Conservation (phyloP, 2,797 vertebrate genomes). For the Buphagus erythrorhynchus region DNA sequence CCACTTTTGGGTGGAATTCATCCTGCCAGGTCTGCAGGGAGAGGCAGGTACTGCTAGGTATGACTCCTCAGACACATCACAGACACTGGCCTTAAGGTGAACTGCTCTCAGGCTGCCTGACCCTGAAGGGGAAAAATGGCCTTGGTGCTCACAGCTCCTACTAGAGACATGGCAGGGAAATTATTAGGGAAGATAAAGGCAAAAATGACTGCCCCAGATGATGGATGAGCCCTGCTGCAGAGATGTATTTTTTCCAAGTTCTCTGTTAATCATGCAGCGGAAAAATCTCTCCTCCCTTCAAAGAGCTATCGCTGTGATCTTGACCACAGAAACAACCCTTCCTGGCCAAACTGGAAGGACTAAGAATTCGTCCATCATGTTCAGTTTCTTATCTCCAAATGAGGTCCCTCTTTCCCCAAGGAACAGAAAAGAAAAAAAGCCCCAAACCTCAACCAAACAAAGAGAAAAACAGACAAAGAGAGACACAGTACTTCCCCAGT, state of each 20-base stretch:
- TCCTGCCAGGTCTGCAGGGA: not conserved
- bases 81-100: not conserved
- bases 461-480: not conserved
- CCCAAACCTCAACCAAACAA: not conserved
- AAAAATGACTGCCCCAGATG: not conserved
- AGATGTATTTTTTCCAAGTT: not conserved
- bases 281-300: not conserved
- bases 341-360: not conserved
- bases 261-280: accelerated
- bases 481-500: not conserved
- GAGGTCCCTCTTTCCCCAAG: not conserved
- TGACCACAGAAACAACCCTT: not conserved
- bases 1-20: not conserved
- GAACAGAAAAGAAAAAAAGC: not conserved
- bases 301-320: not conserved
- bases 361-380: not conserved
- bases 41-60: not conserved
- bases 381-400: not conserved
- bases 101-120: not conserved
- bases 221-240: not conserved
- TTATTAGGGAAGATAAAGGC: not conserved
- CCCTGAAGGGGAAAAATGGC: not conserved
- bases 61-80: not conserved
- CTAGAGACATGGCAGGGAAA: not conserved
- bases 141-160: not conserved